Evolutionary conservation across 2,888 invertebrate genomes (phyloP), one percentile per base, ranked within the genome.

Genomic region (Ligdia adustata): DNA sequence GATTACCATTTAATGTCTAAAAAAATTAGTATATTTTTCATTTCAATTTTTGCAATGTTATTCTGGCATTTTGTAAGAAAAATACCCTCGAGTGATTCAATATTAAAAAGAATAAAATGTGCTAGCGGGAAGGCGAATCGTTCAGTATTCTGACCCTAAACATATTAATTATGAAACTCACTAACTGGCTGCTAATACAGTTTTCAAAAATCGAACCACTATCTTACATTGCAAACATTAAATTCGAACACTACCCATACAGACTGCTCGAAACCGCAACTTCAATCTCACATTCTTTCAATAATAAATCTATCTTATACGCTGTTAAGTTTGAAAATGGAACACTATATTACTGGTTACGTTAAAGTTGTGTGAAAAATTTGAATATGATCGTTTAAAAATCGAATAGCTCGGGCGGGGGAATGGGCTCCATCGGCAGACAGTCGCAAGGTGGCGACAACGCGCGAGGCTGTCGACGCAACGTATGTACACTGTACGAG

Each of bases 381-480:
- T 48, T 27, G 48, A 48, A 42, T 37, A 28, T 16, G 29, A 41
- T 16, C 28, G 12, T 24, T 26, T 57, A 86, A 52, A 86, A 86
- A 54, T 90, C 83, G 75, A 90, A 90, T 16, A 85, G 62, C 51
- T 88, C 89, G 2, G 89, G 89, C 42, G 89, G 89, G 45, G 89
- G 88, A 43, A 88, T 86, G 0, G 86, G 84, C 14, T 80, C 78
- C 20, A 65, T 57, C 9, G 82, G 83, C n/a, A 81, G 65, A 20
- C 79, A 80, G 62, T 77, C 81, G 69, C 79, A 82, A 5, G 68
- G 69, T 9, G 72, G 70, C 15, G 66, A 72, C 4, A 52, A 49
- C 2, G 75, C 48, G 18, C 67, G 62, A 3, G 68, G 47, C 62
- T 73, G 70, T 3, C 79, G 56, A 1, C 76, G 52, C 55, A 84